A percentile compares a stretch with the other conserved stretches of the same genome.
Conservation (phyloP, 2,797 vertebrate species). For the Acanthiza pusilla region DNA sequence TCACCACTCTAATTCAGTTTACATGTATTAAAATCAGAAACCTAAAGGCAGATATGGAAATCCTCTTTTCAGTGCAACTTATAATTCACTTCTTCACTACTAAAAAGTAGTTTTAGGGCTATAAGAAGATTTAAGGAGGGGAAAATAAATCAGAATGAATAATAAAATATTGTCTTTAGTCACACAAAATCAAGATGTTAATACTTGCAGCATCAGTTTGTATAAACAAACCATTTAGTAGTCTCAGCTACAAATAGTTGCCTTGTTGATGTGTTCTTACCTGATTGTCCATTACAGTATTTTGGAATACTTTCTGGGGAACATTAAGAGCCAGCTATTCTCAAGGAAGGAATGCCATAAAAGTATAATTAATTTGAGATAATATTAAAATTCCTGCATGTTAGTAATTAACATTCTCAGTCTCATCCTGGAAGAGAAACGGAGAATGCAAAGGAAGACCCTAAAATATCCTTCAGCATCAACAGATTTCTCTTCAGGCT, state of each 20-base stretch:
- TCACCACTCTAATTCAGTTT: neutral
- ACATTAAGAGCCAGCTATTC: neutral
- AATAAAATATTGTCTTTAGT: neutral
- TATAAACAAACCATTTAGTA: neutral
- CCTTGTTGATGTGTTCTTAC: neutral
- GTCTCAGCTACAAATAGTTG: neutral
- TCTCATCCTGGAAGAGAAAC: neutral
- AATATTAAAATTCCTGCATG: neutral
- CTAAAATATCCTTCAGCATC: neutral
- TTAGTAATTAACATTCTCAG: neutral
- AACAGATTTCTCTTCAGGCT: neutral
- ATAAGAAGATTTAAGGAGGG: neutral
- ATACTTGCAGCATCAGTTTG: neutral
- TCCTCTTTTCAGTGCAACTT: neutral
- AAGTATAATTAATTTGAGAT: neutral
- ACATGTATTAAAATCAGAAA: neutral
- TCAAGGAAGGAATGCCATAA: neutral
- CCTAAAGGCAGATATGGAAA: neutral
- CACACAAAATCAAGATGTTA: neutral
- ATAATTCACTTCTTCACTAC: neutral
- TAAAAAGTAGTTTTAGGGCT: neutral
- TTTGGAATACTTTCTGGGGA: neutral
- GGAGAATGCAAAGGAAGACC: neutral
- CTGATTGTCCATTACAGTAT: neutral
- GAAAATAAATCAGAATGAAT: neutral